Base-by-base conservation (phyloP, 2,113 vertebrate species). In the Anoura caudifer region DNA sequence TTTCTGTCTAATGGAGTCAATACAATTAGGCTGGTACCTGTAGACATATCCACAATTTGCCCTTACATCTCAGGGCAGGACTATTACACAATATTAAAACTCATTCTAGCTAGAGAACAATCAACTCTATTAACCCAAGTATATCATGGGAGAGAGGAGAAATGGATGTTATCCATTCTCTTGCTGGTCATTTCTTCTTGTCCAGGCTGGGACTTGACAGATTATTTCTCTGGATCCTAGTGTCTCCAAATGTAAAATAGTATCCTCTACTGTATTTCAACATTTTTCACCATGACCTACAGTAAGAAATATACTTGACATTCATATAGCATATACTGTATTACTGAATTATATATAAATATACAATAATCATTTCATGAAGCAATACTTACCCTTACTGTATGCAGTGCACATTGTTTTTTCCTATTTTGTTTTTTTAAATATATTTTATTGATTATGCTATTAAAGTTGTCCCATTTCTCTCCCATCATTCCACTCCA, bases 51-150 rank as follows among this genome's bases (percentile, higher is more conserved):
- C 41, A 26, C 81, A 50, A 43, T 12, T 95, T 88, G 77, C 38
- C 95, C 93, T 95, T 96, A 89, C 36, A 88, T 91, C 43, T 92
- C 69, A 96, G 91, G 70, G 26, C 88, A 97, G 45, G 13, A 15
- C 20, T n/a, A 85, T 95, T 86, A 91, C 41, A 69, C 5, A 19
- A 33, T 87, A 87, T 56, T 87, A 90, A 33, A 92, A 87, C 47
- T 87, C 75, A 90, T 75, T 92, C 50, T 88, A 96, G 85, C 96
- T 81, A 96, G 61, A 92, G 15, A 90, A 76, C 59, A 84, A 61
- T 16, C 43, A 89, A 81, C 28, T 94, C 50, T 95, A 56, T 90
- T 28, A 56, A 95, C 56, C 50, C 80, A 95, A 87, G 43, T 33
- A 56, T 26, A 92, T 65, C 33, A 70, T 15, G 45, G 13, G 26